Conservation (phyloP, 2,888 invertebrate genomes). For the Amitus sp. region DNA sequence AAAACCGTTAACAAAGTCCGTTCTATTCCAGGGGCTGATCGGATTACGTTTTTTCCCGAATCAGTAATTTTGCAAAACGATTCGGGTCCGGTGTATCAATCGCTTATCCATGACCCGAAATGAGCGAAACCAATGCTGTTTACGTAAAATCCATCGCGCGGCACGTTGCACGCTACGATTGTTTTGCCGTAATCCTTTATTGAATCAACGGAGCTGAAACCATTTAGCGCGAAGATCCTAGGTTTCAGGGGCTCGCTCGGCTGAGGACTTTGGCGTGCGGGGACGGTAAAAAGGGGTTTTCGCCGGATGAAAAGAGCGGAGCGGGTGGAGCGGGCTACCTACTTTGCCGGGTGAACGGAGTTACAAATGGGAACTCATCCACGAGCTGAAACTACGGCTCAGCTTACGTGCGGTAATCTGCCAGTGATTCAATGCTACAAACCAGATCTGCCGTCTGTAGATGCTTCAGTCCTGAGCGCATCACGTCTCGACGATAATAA, state of each 20-base stretch:
- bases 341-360: slow-evolving; percentile 63
- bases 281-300: slow-evolving; percentile 18
- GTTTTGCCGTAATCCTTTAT: slow-evolving; percentile 64
- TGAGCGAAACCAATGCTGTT: slow-evolving; percentile 48
- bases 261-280: slow-evolving; percentile 2
- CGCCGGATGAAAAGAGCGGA: slow-evolving; percentile 9
- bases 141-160: slow-evolving; percentile 45
- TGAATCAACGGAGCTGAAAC: slow-evolving; percentile 65
- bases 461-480: slow-evolving; percentile 13
- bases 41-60: not conserved
- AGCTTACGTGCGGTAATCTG: slow-evolving; percentile 42
- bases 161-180: slow-evolving; percentile 55
- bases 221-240: slow-evolving; percentile 56
- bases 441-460: slow-evolving; percentile 18
- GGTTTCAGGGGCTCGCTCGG: slow-evolving; percentile 15
- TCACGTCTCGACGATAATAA: slow-evolving; percentile 42
- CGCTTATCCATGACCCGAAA: slow-evolving; percentile 6
- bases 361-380: slow-evolving; percentile 64
- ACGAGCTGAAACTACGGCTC: slow-evolving; percentile 52
- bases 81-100: slow-evolving; percentile 10
- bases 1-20: too few species aligned
- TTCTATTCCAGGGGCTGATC: not conserved
- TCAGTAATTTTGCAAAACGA: slow-evolving; percentile 8
- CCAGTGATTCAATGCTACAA: slow-evolving; percentile 41
- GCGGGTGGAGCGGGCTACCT: slow-evolving; percentile 46